A percentile compares a stretch with the other conserved stretches of the same genome.
phyloP scores from a whole-genome alignment of 2,888 invertebrate species.

The Acrobeloides nanus region DNA sequence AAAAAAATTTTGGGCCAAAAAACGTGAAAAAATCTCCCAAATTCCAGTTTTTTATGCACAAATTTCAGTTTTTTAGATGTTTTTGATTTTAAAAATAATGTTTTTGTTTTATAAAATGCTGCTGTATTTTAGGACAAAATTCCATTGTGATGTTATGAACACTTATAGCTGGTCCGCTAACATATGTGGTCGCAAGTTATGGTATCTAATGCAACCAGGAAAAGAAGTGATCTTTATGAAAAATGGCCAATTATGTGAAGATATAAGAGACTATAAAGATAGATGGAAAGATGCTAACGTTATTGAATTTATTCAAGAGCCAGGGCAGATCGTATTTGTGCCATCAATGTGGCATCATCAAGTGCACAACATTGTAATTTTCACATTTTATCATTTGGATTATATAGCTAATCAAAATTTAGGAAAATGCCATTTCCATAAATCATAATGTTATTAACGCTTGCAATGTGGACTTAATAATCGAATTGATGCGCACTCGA shows the following conservation, averaged over 20 bases:
- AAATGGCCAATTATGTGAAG: constrained; percentile 18
- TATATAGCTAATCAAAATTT: constrained; percentile 9
- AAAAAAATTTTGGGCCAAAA: too few species aligned
- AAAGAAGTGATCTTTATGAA: constrained; percentile 51
- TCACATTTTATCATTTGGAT: neutral
- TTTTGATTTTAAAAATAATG: constrained; percentile 1
- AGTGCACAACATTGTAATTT: constrained; percentile 74
- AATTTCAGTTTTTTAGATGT: too few species aligned
- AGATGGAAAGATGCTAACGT: constrained; percentile 19
- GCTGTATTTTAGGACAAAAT: constrained; percentile 71
- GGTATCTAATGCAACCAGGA: constrained; percentile 77
- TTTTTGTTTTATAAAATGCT: neutral
- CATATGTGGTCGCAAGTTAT: constrained; percentile 78
- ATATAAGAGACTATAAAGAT: constrained; percentile 1
- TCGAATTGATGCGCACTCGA: constrained; percentile 23
- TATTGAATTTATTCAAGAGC: constrained; percentile 66
- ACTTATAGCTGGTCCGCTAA: constrained; percentile 98
- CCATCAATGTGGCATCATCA: constrained; percentile 96
- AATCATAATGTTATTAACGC: constrained; percentile 97
- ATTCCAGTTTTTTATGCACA: too few species aligned
- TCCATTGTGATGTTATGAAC: constrained; percentile 89
- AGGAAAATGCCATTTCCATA: constrained; percentile 84
- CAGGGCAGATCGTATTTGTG: constrained; percentile 84
- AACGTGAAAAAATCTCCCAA: too few species aligned
- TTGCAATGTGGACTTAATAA: constrained; percentile 62